Evolutionary conservation across 2,113 vertebrate species (phyloP).

Genomic region (Ctenodactylus gundi): DNA sequence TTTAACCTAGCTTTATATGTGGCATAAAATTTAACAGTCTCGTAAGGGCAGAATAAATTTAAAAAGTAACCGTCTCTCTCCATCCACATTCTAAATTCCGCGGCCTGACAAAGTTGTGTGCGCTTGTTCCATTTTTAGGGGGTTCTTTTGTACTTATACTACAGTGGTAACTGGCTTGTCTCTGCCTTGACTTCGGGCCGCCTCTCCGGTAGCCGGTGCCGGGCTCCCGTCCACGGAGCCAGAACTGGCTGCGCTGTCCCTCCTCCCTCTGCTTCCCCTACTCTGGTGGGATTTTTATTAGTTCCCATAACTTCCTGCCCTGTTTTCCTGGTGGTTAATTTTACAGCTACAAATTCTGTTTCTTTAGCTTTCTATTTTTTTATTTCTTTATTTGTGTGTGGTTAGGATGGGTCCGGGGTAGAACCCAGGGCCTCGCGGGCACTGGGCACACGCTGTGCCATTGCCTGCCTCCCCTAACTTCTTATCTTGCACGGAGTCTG

Average conservation of each 20-base stretch:
- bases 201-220: neutral
- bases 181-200: neutral
- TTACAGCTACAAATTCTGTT: neutral
- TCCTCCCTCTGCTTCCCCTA: neutral
- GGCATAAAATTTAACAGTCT: conserved; percentile 29
- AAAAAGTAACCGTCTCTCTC: neutral
- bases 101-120: neutral
- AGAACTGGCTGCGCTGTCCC: neutral
- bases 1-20: conserved; percentile 30
- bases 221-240: no score
- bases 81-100: neutral
- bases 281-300: neutral
- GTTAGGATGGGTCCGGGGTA: neutral
- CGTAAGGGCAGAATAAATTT: conserved; percentile 29
- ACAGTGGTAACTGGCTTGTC: neutral
- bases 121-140: conserved; percentile 2
- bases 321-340: neutral
- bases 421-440: neutral
- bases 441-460: neutral
- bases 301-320: neutral
- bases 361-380: neutral
- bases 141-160: neutral
- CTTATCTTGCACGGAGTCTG: neutral
- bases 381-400: neutral
- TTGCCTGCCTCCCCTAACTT: neutral